A percentile compares a stretch with the other conserved stretches of the same genome.
phyloP scores from a whole-genome alignment of 2,888 invertebrate species.

The Epinotia nisella region DNA sequence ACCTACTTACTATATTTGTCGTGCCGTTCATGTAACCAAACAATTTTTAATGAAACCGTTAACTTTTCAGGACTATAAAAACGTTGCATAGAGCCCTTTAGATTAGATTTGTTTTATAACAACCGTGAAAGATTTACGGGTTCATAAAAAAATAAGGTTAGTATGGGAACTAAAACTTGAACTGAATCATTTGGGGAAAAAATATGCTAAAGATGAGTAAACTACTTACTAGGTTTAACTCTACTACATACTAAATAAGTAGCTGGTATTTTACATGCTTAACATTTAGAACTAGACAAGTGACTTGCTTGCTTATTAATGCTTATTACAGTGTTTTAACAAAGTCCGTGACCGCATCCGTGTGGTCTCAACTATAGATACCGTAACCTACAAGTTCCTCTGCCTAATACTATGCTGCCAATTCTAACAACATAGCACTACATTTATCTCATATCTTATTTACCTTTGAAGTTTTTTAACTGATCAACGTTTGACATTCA shows the following conservation, averaged over 20 bases:
- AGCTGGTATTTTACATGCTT: constrained; percentile 2
- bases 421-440: constrained; percentile 17
- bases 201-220: too few species aligned
- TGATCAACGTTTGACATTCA: neutral
- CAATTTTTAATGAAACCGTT: too few species aligned
- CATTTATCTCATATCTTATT: constrained; percentile 21
- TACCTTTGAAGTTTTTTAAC: neutral
- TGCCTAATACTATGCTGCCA: constrained; percentile 33
- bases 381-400: constrained; percentile 14
- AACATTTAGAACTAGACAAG: constrained; percentile 17
- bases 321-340: constrained; percentile 27
- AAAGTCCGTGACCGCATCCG: constrained; percentile 16
- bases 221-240: neutral
- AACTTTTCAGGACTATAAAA: too few species aligned
- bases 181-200: too few species aligned
- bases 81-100: too few species aligned
- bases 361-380: constrained; percentile 24
- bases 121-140: too few species aligned
- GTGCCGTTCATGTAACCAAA: too few species aligned
- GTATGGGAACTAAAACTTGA: too few species aligned
- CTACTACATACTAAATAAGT: neutral
- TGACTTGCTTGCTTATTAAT: constrained; percentile 16
- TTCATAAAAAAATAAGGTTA: too few species aligned
- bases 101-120: too few species aligned
- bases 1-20: neutral